Base-by-base conservation (phyloP, 2,888 invertebrate genomes). In the Mesoligia furuncula region DNA sequence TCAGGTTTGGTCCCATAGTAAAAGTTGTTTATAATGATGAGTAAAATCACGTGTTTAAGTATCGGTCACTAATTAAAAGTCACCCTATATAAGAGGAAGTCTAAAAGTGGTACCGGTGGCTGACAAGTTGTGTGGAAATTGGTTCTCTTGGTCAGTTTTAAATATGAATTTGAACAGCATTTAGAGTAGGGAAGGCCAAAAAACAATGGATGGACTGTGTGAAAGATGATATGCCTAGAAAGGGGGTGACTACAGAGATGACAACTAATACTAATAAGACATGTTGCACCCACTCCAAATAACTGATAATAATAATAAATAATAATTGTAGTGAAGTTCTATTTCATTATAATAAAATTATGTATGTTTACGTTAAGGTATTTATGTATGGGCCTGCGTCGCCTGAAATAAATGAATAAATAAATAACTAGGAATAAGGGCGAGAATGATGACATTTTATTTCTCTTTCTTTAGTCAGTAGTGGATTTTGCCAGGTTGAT, bases 61-160 rank as follows among this genome's bases (percentile, higher is more conserved):
- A n/a, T n/a, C n/a, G n/a, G n/a, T n/a, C n/a, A n/a, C n/a, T n/a
- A n/a, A n/a, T n/a, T n/a, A n/a, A n/a, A n/a, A n/a, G n/a, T n/a
- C n/a, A n/a, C n/a, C n/a, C n/a, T n/a, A n/a, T n/a, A n/a, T 57
- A 57, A 57, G 57, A 57, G 57, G 57, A 57, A 59, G 27, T 59
- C 15, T 59, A 27, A 27, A 59, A 27, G 27, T 59, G 15, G 59
- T 15, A 27, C 27, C 2, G 2, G 27, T 59, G 15, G 27, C 59
- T 59, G 27, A 15, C 7, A 59, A 51, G 7, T 20, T 51, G 54
- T 54, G 54, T 54, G 9, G 54, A 24, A 54, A 54, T 3, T 3
- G 11, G 9, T 54, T 57, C n/a, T n/a, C 57, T 13, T 57, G n/a
- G n/a, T n/a, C n/a, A 57, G 2, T 11, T 57, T 57, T n/a, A 9